Conservation (phyloP, 1,140 invertebrate species). For the Tetramorium parvispinum region DNA sequence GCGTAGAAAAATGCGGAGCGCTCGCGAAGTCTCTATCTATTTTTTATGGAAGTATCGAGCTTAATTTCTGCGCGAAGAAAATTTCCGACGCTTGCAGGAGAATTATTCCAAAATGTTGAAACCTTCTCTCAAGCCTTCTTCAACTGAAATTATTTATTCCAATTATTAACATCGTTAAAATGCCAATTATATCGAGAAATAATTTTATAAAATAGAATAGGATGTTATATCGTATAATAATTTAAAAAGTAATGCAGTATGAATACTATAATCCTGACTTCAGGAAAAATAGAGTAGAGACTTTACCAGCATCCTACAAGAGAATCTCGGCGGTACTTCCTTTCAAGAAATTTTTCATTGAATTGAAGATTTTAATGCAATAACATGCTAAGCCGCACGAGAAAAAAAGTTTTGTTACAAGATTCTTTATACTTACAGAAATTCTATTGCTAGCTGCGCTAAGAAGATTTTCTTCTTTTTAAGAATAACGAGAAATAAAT, state of each 20-base stretch:
- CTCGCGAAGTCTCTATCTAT: constrained; percentile 1
- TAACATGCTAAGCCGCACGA: neutral
- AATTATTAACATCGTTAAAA: neutral
- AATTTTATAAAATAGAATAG: neutral
- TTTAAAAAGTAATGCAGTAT: neutral
- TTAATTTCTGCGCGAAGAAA: neutral
- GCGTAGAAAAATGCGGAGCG: constrained; percentile 36
- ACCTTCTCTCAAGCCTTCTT: neutral
- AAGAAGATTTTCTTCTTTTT: neutral
- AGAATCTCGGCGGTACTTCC: constrained; percentile 1
- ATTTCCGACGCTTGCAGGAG: neutral
- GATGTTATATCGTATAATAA: neutral
- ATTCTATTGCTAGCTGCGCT: neutral
- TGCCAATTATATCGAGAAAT: neutral
- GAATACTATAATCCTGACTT: neutral
- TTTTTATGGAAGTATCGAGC: neutral
- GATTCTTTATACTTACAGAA: constrained; percentile 22
- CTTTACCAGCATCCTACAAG: constrained; percentile 18
- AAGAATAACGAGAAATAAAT: constrained; percentile 1
- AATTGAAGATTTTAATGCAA: neutral
- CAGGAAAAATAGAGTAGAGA: neutral
- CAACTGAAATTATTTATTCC: neutral
- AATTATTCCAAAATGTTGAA: neutral
- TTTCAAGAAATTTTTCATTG: constrained; percentile 5
- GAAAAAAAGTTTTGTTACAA: neutral